Evolutionary conservation across 2,888 invertebrate species (phyloP), one percentile per base, ranked within the genome.

Genomic region (Melinaea menophilus): DNA sequence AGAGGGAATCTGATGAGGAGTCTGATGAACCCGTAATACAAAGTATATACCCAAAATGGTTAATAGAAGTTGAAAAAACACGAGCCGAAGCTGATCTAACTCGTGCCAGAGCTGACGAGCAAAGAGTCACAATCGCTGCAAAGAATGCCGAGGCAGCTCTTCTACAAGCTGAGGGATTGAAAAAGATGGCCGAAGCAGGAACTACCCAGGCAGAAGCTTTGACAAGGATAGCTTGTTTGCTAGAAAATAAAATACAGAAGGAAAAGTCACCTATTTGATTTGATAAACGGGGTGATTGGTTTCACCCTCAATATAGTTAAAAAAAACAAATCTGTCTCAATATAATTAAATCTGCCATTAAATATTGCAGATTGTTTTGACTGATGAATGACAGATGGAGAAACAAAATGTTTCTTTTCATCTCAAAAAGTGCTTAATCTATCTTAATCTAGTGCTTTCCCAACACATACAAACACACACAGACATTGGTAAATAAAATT

Each of bases 31-130:
- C 78, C 12, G 65, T 76, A 5, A 67, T 80, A 47, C 78, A 78
- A 59, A 80, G 86, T 84, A 65, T 86, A 2, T 86, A 84, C 61
- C 88, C 85, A 12, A 79, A 84, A 75, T 87, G 86, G 86, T 64
- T 87, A 9, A 79, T 86, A 75, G 80, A 84, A 62, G 79, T 87
- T 2, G 88, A 87, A 64, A 81, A 82, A 63, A 85, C 84, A 61
- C 78, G 87, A 0, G 83, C 84, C 0, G 82, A 86, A 2, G 85
- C 86, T 0, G 88, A 87, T 48, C 67, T 83, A 12, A 72, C 75
- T 12, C 72, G 84, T 48, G 86, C 86, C 0, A 81, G 78, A 35
- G 86, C 86, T 0, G 86, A 84, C 46, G 79, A 82, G 60, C 74
- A 77, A 12, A 72, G 81, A 2, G 81, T 78, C 1, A 67, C 62